These are phyloP conservation scores for Gobio gobio DNA, from an alignment of 2,113 vertebrate species.

Conservation along the genomic window DNA sequence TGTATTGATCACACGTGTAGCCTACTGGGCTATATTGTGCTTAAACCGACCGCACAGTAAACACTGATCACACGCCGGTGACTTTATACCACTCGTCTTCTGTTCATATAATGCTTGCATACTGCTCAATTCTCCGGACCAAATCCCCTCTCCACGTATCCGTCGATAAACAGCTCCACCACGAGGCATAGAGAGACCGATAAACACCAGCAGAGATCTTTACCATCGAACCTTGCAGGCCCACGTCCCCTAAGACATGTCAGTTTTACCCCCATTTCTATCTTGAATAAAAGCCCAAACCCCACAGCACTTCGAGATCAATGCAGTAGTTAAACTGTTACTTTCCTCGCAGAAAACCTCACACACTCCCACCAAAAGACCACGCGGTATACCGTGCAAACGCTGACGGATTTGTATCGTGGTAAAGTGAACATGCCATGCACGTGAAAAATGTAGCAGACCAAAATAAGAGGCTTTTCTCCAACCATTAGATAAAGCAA, in stretches of 20 bases:
- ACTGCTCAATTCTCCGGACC: slow-evolving; percentile 54
- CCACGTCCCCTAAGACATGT: slow-evolving; percentile 48
- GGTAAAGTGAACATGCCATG: not conserved
- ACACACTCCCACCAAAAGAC: slow-evolving; percentile 51
- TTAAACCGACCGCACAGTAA: not conserved
- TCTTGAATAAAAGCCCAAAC: slow-evolving; percentile 65
- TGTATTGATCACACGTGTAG: not conserved
- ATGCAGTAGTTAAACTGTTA: slow-evolving; percentile 77
- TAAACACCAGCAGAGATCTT: slow-evolving; percentile 67
- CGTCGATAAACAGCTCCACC: slow-evolving; percentile 70
- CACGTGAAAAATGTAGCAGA: not conserved
- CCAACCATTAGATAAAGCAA: slow-evolving; percentile 1
- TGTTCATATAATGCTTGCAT: not conserved
- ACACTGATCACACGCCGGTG: not conserved
- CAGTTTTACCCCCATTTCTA: slow-evolving; percentile 68
- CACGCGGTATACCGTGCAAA: slow-evolving; percentile 61
- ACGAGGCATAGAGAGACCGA: slow-evolving; percentile 69
- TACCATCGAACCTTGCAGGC: slow-evolving; percentile 66
- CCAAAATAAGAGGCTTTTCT: not conserved
- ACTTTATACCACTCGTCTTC: not conserved
- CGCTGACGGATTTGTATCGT: slow-evolving; percentile 59
- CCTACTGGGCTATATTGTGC: not conserved
- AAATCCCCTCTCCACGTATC: slow-evolving; percentile 74
- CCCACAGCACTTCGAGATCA: slow-evolving; percentile 72
- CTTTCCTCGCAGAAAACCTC: slow-evolving; percentile 61